phyloP scores from a whole-genome alignment of 2,888 invertebrate species.

The Serrognathus titanus region DNA sequence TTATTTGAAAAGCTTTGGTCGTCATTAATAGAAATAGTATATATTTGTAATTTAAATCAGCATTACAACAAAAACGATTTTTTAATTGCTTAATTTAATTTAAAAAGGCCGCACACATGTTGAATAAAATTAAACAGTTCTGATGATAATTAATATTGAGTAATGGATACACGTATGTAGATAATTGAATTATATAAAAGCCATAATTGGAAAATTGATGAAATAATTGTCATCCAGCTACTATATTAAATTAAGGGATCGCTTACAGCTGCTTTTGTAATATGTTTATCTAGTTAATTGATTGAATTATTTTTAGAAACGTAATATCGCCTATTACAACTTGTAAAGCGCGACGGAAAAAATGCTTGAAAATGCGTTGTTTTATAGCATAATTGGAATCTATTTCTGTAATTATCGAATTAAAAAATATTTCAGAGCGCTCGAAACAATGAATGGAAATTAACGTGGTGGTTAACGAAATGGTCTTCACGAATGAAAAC shows the following conservation, averaged over 20 bases:
- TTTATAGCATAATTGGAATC: conserved; percentile 1
- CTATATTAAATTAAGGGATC: conserved; percentile 25
- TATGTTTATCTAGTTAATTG: conserved; percentile 28
- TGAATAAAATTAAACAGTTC: neutral
- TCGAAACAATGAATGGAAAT: conserved; percentile 1
- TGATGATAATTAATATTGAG: neutral
- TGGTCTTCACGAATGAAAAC: neutral
- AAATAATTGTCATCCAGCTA: conserved; percentile 28
- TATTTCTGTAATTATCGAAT: conserved; percentile 2
- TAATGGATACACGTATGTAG: neutral
- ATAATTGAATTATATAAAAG: conserved; percentile 22
- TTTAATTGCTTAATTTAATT: too few species aligned
- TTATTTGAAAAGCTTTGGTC: too few species aligned
- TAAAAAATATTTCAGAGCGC: neutral
- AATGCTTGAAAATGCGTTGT: neutral
- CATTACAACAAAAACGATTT: too few species aligned
- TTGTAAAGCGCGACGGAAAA: neutral
- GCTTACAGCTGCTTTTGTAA: conserved; percentile 29
- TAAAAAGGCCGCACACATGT: neutral
- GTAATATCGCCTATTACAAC: conserved; percentile 15
- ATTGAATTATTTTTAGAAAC: conserved; percentile 29
- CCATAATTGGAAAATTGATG: conserved; percentile 25
- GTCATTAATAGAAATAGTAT: too few species aligned
- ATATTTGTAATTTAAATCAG: too few species aligned
- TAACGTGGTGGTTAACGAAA: neutral